Conservation (phyloP, 2,888 invertebrate species). For the Cynaeus angustus region DNA sequence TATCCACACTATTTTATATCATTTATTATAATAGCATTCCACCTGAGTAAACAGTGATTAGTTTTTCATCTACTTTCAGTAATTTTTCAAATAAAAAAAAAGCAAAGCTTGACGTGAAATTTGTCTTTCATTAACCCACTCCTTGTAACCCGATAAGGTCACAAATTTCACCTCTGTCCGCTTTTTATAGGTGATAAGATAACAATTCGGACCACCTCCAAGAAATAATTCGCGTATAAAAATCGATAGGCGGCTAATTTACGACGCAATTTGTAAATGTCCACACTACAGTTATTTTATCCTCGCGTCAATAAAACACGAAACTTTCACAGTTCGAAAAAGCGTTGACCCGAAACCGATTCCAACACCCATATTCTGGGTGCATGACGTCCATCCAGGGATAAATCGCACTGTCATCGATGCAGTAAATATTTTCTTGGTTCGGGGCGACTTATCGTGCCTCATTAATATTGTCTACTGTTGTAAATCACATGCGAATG, state of each 20-base stretch:
- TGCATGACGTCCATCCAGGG: slow-evolving; percentile 15
- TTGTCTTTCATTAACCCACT: background rate
- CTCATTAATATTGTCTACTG: slow-evolving; percentile 38
- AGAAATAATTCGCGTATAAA: slow-evolving; percentile 26
- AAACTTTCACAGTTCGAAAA: slow-evolving; percentile 37
- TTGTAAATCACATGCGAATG: slow-evolving; percentile 31
- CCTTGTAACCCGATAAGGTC: slow-evolving; percentile 7
- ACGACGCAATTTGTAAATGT: slow-evolving; percentile 38
- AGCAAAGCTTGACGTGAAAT: background rate
- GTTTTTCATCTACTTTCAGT: slow-evolving; percentile 6
- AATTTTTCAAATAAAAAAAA: too few relatives aligned
- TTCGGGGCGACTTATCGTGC: slow-evolving; percentile 33
- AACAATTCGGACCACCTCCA: slow-evolving; percentile 25
- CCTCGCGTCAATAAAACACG: slow-evolving; percentile 33
- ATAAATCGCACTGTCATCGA: slow-evolving; percentile 37
- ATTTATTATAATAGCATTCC: slow-evolving; percentile 35
- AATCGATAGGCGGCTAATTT: slow-evolving; percentile 33
- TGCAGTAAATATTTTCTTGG: slow-evolving; percentile 30
- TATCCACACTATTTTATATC: slow-evolving; percentile 11
- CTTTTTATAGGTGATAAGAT: slow-evolving; percentile 16
- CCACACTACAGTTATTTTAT: slow-evolving; percentile 41
- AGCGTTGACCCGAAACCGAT: slow-evolving; percentile 36
- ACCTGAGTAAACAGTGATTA: slow-evolving; percentile 26
- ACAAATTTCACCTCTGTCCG: slow-evolving; percentile 11
- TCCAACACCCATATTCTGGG: slow-evolving; percentile 24